These are phyloP conservation scores for Drosophila eugracilis DNA, from an alignment of 1,140 invertebrate species.

Conservation along the genomic window DNA sequence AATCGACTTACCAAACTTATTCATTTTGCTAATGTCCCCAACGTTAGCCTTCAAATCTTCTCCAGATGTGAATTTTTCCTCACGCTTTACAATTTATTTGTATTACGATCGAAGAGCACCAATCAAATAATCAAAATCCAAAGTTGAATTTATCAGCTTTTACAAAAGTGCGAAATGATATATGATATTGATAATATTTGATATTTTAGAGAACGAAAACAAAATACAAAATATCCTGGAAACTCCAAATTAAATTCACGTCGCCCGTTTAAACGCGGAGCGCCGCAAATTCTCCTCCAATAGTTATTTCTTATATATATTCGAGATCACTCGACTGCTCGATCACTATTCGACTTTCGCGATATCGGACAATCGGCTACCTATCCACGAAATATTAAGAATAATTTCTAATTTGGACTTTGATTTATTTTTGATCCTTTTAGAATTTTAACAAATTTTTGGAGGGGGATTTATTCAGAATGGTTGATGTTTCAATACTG, in stretches of 20 bases:
- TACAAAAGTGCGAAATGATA: conserved; percentile 45
- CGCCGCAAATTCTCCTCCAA: conserved; percentile 51
- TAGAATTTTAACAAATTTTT: conserved; percentile 80
- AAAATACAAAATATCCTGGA: conserved; percentile 62
- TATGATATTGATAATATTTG: conserved; percentile 36
- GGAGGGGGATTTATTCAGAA: conserved; percentile 65
- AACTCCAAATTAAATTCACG: conserved; percentile 64
- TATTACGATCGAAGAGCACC: conserved; percentile 28
- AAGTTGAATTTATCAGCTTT: conserved; percentile 34
- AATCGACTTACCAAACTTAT: conserved; percentile 68
- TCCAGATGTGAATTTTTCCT: conserved; percentile 19
- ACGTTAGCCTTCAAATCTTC: conserved; percentile 1
- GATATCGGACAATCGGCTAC: conserved; percentile 42
- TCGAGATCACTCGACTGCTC: conserved; percentile 54
- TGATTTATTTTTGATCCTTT: conserved; percentile 79
- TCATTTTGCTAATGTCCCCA: conserved; percentile 47
- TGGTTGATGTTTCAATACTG: conserved; percentile 72
- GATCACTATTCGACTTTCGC: conserved; percentile 30
- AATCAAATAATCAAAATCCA: conserved; percentile 37
- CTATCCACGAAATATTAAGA: conserved; percentile 72
- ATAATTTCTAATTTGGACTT: conserved; percentile 70
- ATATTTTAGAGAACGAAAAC: conserved; percentile 54
- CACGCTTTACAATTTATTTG: conserved; percentile 39
- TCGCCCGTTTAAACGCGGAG: conserved; percentile 58
- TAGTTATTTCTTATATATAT: conserved; percentile 46